Evolutionary conservation across 2,888 invertebrate species (phyloP), one percentile per base, ranked within the genome.

Genomic region (Plemyria rubiginata): DNA sequence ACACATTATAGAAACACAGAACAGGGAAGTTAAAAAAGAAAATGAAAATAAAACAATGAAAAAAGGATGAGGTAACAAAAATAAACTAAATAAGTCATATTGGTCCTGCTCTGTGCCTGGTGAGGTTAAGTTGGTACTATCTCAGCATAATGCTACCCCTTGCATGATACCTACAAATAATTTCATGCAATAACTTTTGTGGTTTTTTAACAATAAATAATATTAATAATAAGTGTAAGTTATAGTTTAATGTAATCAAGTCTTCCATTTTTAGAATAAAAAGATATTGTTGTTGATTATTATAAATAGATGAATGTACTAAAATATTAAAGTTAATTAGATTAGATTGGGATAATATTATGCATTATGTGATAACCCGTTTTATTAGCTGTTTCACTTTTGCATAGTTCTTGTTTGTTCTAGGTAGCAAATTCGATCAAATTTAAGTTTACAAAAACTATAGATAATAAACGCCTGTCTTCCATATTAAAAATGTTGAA

Each of bases 251-350:
- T 67, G 65, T 70, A 70, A 67, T 67, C 66, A 77, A 69, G 80
- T 80, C 80, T 80, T 81, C 81, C 80, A 74, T 54, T 70, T 66
- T 53, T 67, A 72, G 67, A 28, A 54, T 58, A 50, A 63, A 50
- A 65, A 65, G 65, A 69, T 29, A 62, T 60, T 67, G 67, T 70
- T 69, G 68, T 70, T 68, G 65, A 56, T 60, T 62, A 66, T 62
- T 62, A 68, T 68, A 61, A 65, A 51, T 70, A 68, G 63, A 65
- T 45, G 45, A 66, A 51, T 67, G 62, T 67, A 68, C 41, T 65
- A 55, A 63, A 54, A 70, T 77, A 77, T 79, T 77, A 76, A 77
- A 75, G 74, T 80, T 79, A 66, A 72, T 60, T 79, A 77, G 79
- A 72, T 54, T 80, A 78, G 78, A 70, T 72, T 70, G 67, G 68